A percentile compares a stretch with the other conserved stretches of the same genome.
Evolutionary conservation across 2,113 vertebrate species (phyloP).

Genomic region (Melanocharis versteri): DNA sequence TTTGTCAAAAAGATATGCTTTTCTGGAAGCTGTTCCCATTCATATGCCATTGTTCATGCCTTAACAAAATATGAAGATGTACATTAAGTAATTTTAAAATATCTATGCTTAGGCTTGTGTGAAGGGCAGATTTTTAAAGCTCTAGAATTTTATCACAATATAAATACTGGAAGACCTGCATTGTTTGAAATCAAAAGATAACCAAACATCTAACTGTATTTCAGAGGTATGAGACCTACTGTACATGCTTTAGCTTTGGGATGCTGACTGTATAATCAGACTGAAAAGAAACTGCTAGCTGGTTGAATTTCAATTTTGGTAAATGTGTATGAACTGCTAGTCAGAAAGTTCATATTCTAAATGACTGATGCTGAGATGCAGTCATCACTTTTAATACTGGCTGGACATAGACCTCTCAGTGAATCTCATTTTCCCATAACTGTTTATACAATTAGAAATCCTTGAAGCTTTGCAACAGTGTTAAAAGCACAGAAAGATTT

Average conservation of each 20-base stretch:
- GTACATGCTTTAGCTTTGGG: slow-evolving; percentile 50
- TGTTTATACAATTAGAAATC: slow-evolving; percentile 50
- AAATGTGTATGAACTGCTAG: background rate
- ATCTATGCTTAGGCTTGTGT: slow-evolving; percentile 68
- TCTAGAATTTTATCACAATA: slow-evolving; percentile 72
- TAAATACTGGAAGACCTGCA: slow-evolving; percentile 3
- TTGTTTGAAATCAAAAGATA: slow-evolving; percentile 27
- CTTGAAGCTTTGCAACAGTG: slow-evolving; percentile 20
- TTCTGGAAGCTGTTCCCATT: slow-evolving; percentile 67
- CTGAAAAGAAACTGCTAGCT: slow-evolving; percentile 2
- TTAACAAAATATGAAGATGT: slow-evolving; percentile 77
- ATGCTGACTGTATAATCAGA: background rate
- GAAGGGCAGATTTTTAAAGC: slow-evolving; percentile 73
- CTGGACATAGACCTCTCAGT: background rate
- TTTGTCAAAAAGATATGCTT: slow-evolving; percentile 61
- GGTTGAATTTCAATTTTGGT: background rate
- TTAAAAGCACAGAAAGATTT: slow-evolving; percentile 41
- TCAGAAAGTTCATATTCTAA: slow-evolving; percentile 1
- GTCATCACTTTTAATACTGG: background rate
- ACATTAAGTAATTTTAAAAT: slow-evolving; percentile 75
- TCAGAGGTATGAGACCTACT: slow-evolving; percentile 8
- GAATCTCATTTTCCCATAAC: slow-evolving; percentile 36
- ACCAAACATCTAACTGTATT: background rate
- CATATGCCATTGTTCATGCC: slow-evolving; percentile 78
- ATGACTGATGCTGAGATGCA: background rate